Conservation (phyloP, 2,888 invertebrate species). For the Ormyrus pomaceus region DNA sequence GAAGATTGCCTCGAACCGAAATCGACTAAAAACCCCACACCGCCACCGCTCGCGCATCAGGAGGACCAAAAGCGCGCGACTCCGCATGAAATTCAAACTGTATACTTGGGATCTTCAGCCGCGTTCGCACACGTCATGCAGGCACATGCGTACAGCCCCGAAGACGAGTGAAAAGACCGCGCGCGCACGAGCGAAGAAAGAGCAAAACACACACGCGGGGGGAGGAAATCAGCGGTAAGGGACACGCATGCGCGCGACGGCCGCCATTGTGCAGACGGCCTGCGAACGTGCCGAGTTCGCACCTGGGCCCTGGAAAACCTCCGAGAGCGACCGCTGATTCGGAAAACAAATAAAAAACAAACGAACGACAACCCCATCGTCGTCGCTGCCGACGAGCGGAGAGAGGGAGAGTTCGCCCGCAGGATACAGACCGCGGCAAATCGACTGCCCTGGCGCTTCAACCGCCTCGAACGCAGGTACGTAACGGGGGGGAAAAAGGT, state of each 20-base stretch:
- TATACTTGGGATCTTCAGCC: no score
- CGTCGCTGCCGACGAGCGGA: not conserved
- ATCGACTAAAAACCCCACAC: no score
- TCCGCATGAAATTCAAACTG: no score
- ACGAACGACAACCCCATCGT: not conserved
- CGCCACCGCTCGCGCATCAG: no score
- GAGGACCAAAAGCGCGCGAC: no score
- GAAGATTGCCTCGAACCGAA: no score
- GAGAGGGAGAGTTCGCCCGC: not conserved
- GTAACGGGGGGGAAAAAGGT: constrained; percentile 20
- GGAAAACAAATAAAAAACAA: constrained; percentile 17
- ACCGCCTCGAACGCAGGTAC: constrained; percentile 29
- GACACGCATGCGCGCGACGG: constrained; percentile 25
- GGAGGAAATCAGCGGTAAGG: not conserved
- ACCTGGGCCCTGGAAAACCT: no score
- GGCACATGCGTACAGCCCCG: no score
- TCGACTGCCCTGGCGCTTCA: constrained; percentile 21
- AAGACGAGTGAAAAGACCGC: no score
- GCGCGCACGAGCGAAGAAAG: not conserved
- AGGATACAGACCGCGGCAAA: not conserved
- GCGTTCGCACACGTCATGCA: no score
- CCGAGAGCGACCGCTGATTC: not conserved
- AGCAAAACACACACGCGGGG: not conserved
- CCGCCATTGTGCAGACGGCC: not conserved
- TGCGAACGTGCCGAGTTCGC: not conserved